These are phyloP conservation scores for Pelecanus crispus DNA, from an alignment of 2,113 vertebrate species.

Conservation along the genomic window DNA sequence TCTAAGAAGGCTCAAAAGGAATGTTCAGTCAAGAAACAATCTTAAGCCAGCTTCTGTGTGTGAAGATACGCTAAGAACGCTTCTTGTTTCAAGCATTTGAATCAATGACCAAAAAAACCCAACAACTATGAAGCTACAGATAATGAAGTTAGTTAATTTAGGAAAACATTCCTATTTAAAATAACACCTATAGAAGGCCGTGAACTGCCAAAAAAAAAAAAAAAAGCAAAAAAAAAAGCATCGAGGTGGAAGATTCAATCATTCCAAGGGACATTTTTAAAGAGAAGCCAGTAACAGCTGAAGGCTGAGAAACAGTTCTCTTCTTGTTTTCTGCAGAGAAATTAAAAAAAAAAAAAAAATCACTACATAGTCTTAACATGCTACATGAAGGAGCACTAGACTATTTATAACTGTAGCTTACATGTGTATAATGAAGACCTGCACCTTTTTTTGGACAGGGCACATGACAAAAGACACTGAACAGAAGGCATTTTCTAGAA, in stretches of 20 bases:
- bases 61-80: not conserved
- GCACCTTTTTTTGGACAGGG: not conserved
- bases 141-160: not conserved
- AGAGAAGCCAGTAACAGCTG: not conserved
- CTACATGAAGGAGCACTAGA: not conserved
- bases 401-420: not conserved
- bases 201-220: not conserved
- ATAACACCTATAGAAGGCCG: not conserved
- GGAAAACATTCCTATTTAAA: not conserved
- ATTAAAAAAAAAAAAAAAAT: not conserved
- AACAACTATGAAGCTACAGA: not conserved
- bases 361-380: not conserved
- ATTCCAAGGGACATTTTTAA: not conserved
- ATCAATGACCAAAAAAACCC: not conserved
- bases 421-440: not conserved
- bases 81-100: not conserved
- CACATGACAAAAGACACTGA: not conserved
- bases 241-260: fast-evolving
- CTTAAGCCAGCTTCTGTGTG: not conserved
- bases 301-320: not conserved
- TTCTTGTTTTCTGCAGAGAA: not conserved
- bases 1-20: not conserved
- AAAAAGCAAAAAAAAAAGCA: not conserved
- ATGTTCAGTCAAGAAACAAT: not conserved
- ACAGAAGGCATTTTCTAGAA: conserved; percentile 10